phyloP scores from a whole-genome alignment of 37 sponge, comb jelly and placozoan genomes.

The Agelas oroides region DNA sequence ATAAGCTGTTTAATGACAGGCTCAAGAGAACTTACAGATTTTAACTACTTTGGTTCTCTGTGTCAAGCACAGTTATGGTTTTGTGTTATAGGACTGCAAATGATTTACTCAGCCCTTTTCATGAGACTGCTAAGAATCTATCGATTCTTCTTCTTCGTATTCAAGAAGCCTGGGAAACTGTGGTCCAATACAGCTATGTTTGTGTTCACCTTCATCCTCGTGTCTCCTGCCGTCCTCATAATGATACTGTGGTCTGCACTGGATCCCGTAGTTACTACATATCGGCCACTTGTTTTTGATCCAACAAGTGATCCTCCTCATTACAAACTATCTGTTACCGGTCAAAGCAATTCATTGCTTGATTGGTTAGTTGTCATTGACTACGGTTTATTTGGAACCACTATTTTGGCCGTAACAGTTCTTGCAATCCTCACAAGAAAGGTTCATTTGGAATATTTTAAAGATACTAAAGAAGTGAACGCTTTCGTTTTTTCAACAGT shows the following conservation, averaged over 20 bases:
- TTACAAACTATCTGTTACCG: not conserved
- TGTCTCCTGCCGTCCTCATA: not conserved
- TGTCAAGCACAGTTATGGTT: constrained; percentile 29
- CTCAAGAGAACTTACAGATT: not conserved
- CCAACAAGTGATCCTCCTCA: not conserved
- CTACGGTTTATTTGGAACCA: not conserved
- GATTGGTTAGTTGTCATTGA: not conserved
- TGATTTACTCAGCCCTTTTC: constrained; percentile 36
- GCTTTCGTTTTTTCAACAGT: constrained; percentile 11
- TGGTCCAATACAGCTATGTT: constrained; percentile 24
- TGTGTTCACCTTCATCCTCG: not conserved
- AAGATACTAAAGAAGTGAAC: constrained; percentile 52
- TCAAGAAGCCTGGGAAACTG: constrained; percentile 12
- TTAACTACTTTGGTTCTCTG: not conserved
- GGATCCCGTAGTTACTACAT: not conserved
- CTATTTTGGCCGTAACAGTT: not conserved
- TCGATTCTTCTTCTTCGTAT: constrained; percentile 20
- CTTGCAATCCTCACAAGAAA: constrained; percentile 51
- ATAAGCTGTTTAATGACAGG: constrained; percentile 3
- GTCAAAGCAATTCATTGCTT: not conserved
- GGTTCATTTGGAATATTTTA: constrained; percentile 26
- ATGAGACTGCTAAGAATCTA: constrained; percentile 27
- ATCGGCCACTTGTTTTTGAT: not conserved
- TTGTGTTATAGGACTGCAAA: constrained; percentile 20
- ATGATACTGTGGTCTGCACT: constrained; percentile 25